A percentile compares a stretch with the other conserved stretches of the same genome.
phyloP scores from a whole-genome alignment of 2,797 vertebrate genomes.

The Danio tinwini region DNA sequence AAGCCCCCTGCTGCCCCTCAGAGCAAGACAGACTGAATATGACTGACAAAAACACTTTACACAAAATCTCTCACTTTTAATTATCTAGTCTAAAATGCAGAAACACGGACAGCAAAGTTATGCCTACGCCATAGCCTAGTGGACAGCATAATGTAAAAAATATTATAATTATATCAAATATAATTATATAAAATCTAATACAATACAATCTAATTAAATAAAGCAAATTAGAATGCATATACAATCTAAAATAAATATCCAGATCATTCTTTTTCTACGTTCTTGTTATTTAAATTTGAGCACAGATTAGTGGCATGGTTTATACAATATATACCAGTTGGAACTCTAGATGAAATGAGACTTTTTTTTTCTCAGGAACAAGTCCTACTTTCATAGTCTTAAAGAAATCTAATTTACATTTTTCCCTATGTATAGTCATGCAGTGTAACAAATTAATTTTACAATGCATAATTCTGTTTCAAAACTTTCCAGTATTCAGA shows the following conservation, averaged over 20 bases:
- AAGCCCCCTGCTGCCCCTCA: constrained; percentile 51
- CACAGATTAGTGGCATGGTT: not conserved
- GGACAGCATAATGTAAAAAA: not conserved
- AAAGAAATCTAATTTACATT: not conserved
- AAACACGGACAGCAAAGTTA: not conserved
- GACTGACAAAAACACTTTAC: constrained; percentile 8
- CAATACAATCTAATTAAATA: not conserved
- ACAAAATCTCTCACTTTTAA: constrained; percentile 10
- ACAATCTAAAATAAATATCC: not conserved
- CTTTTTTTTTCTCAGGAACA: not conserved
- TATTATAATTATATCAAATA: too few relatives aligned
- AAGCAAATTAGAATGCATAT: not conserved
- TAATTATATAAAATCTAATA: not conserved
- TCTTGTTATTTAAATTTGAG: not conserved
- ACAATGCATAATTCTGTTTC: not conserved
- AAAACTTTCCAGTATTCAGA: not conserved
- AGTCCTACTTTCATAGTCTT: not conserved
- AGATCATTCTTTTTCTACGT: too few relatives aligned
- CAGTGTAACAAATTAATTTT: not conserved
- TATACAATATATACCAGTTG: not conserved
- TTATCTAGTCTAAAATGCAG: not conserved
- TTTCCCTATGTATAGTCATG: not conserved
- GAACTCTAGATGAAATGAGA: not conserved
- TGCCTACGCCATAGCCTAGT: not conserved
- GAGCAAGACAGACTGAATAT: constrained; percentile 10